phyloP scores from a whole-genome alignment of 2,113 vertebrate species.

The Phaethornis superciliosus region DNA sequence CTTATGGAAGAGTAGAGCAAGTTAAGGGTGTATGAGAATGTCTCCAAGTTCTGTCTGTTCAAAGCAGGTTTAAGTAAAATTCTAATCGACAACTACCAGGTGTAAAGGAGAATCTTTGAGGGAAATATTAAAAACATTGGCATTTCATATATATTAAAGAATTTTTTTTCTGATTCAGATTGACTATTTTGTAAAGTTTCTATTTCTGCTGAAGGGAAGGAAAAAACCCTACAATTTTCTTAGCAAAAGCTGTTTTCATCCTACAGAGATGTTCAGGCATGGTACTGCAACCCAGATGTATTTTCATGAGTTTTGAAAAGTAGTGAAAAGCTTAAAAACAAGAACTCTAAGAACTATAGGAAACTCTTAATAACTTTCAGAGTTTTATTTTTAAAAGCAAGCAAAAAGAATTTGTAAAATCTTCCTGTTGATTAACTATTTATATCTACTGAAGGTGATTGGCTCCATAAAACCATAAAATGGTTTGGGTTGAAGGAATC shows the following conservation, averaged over 20 bases:
- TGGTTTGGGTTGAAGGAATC: too few relatives aligned
- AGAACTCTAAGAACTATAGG: not conserved
- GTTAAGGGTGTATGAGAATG: not conserved
- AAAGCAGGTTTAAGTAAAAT: not conserved
- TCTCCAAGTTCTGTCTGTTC: not conserved
- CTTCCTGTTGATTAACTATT: not conserved
- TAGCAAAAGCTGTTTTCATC: not conserved
- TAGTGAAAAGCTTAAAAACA: not conserved
- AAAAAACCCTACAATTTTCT: not conserved
- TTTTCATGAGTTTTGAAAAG: not conserved
- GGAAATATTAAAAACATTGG: not conserved
- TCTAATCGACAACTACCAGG: not conserved
- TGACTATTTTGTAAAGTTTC: not conserved
- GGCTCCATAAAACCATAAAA: too few relatives aligned
- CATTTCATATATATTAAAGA: not conserved
- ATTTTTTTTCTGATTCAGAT: not conserved
- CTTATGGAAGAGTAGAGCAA: rapidly evolving
- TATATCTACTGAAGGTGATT: not conserved
- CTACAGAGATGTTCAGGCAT: not conserved
- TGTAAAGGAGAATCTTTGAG: too few relatives aligned
- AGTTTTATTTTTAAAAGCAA: not conserved
- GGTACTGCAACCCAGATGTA: not conserved
- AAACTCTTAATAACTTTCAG: not conserved
- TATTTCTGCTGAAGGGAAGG: not conserved
- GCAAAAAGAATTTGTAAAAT: not conserved